These are phyloP conservation scores for Dicentrarchus labrax DNA, from an alignment of 2,113 vertebrate genomes.

Conservation along the genomic window DNA sequence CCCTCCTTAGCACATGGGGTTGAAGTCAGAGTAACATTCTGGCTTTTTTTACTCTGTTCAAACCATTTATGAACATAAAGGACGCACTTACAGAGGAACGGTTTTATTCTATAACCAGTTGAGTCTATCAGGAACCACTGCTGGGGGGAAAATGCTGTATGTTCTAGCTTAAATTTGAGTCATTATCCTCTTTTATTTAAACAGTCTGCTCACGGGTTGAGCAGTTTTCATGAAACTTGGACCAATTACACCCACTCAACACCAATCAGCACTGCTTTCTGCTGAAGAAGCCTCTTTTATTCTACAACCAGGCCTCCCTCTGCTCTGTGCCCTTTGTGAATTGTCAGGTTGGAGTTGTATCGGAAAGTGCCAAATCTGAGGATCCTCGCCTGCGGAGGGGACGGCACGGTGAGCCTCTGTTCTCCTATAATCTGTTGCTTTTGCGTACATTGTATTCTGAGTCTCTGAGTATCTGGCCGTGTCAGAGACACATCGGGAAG, in stretches of 20 bases:
- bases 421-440: neutral
- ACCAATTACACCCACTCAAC: constrained; percentile 43
- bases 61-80: too few relatives aligned
- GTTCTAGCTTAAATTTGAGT: neutral
- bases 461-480: too few relatives aligned
- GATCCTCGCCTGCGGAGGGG: constrained; percentile 96
- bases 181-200: constrained; percentile 39
- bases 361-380: constrained; percentile 98
- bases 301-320: neutral
- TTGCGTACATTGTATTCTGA: rapidly evolving
- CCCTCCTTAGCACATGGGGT: neutral
- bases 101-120: neutral
- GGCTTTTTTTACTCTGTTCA: too few relatives aligned
- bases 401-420: constrained; percentile 90
- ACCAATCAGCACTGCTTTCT: neutral
- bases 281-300: neutral
- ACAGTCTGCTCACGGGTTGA: neutral
- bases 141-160: neutral
- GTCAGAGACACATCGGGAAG: too few relatives aligned
- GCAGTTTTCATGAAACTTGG: constrained; percentile 7
- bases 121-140: neutral
- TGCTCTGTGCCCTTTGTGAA: constrained; percentile 14
- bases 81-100: neutral
- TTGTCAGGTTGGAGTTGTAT: constrained; percentile 93
- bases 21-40: neutral